Evolutionary conservation across 2,113 vertebrate species (phyloP).

Genomic region (Callocephalon fimbriatum): DNA sequence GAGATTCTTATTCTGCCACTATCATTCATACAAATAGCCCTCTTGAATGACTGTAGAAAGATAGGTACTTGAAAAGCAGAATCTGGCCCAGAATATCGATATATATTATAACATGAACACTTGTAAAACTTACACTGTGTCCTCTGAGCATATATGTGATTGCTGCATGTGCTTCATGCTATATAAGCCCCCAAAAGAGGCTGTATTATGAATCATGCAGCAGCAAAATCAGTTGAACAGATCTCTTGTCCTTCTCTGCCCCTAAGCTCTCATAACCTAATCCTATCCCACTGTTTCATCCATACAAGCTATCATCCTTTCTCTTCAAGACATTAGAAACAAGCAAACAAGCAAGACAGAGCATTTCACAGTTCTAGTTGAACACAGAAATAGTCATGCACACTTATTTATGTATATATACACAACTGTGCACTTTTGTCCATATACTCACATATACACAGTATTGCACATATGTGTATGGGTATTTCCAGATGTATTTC

Average conservation of each 20-base stretch:
- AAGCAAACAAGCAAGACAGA: neutral
- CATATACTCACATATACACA: neutral
- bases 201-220: neutral
- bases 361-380: neutral
- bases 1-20: neutral
- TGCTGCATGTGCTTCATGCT: neutral
- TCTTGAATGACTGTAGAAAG: neutral
- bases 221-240: neutral
- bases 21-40: conserved; percentile 16
- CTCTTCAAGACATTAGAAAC: neutral
- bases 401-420: neutral
- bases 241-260: neutral
- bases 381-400: neutral
- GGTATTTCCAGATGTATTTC: neutral
- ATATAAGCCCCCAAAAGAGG: neutral
- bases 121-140: neutral
- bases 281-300: neutral
- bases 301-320: neutral
- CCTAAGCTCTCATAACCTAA: neutral
- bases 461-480: accelerated
- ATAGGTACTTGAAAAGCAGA: conserved; percentile 14
- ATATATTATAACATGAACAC: neutral
- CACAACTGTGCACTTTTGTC: neutral
- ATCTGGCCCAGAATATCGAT: neutral
- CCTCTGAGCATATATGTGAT: neutral